Conservation (phyloP, 2,797 vertebrate genomes). For the Balearica regulorum region DNA sequence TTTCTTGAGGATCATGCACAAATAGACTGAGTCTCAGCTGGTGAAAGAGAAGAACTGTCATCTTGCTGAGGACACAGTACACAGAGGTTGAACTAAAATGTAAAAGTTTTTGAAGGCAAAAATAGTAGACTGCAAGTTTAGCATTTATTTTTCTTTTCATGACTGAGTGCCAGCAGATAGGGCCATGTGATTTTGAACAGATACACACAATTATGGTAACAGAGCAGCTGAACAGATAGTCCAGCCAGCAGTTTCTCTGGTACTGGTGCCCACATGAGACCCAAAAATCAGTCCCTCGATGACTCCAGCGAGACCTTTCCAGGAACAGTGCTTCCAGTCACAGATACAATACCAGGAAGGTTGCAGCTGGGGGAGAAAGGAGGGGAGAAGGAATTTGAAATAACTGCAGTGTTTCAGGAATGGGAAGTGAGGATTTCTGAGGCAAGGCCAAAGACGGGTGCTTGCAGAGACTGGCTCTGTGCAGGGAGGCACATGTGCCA, state of each 20-base stretch:
- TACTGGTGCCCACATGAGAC: not conserved
- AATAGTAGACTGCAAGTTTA: not conserved
- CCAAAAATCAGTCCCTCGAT: not conserved
- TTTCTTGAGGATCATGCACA: not conserved
- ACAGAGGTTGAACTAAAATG: not conserved
- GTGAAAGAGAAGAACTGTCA: not conserved
- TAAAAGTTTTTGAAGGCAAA: not conserved
- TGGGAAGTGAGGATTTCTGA: not conserved
- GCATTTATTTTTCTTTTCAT: not conserved
- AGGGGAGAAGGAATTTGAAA: not conserved
- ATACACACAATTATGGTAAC: not conserved
- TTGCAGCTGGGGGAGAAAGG: not conserved
- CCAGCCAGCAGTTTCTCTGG: not conserved
- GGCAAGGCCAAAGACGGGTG: not conserved
- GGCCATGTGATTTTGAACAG: not conserved
- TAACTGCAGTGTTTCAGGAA: not conserved
- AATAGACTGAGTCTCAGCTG: not conserved
- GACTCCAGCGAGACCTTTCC: not conserved
- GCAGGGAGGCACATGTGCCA: not conserved
- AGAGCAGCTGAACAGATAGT: not conserved
- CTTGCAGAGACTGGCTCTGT: not conserved
- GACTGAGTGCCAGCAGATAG: not conserved
- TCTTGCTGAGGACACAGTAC: not conserved
- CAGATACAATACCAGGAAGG: not conserved
- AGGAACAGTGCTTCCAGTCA: constrained; percentile 1